Conservation (phyloP, 2,888 invertebrate species). For the Lochmaea crataegi region DNA sequence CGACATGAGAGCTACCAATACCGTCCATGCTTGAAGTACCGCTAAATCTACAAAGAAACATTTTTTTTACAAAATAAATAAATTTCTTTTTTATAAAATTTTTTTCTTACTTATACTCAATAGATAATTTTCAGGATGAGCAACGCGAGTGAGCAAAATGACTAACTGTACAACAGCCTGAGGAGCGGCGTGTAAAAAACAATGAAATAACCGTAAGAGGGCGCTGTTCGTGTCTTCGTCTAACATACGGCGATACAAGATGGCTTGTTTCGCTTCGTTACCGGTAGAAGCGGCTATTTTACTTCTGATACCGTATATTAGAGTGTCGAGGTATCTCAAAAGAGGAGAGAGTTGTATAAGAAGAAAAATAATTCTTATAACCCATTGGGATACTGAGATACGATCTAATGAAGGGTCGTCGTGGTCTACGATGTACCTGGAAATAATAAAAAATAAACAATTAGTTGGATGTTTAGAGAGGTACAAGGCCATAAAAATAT, state of each 20-base stretch:
- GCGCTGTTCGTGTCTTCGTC: constrained; percentile 66
- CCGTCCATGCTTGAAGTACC: constrained; percentile 66
- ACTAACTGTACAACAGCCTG: constrained; percentile 65
- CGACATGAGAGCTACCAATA: constrained; percentile 69
- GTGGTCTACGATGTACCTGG: constrained; percentile 66
- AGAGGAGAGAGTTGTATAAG: constrained; percentile 66
- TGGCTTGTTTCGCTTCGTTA: constrained; percentile 58
- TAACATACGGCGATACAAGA: constrained; percentile 63
- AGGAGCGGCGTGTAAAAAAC: constrained; percentile 65
- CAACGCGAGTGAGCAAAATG: constrained; percentile 59
- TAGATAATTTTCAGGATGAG: constrained; percentile 51
- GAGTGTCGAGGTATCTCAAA: constrained; percentile 65
- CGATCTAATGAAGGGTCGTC: constrained; percentile 64
- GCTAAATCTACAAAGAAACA: constrained; percentile 58
- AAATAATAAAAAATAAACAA: constrained; percentile 44
- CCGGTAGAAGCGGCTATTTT: constrained; percentile 59
- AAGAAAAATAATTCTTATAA: constrained; percentile 64
- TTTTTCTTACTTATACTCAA: constrained; percentile 38
- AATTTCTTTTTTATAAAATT: neutral
- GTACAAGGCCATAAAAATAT: too few species aligned
- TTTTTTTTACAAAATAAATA: neutral
- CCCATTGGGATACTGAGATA: constrained; percentile 64
- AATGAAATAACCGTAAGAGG: constrained; percentile 64
- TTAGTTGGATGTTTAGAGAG: neutral
- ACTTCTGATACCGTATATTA: constrained; percentile 64